Evolutionary conservation across 2,888 invertebrate species (phyloP), one percentile per base, ranked within the genome.

Genomic region (Trissolcus brochymenae): DNA sequence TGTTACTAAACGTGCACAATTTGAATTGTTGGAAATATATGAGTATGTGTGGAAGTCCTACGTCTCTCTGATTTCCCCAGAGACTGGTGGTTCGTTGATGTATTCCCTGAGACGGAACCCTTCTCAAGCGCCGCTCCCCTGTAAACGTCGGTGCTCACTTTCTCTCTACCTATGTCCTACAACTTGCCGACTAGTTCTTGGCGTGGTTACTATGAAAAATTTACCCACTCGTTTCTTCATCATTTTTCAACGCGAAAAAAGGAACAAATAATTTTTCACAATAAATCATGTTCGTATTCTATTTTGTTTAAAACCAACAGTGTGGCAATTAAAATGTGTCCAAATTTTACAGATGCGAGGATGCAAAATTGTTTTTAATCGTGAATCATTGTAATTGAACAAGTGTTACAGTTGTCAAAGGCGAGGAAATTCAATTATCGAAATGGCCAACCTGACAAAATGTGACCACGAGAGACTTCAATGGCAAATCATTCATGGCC

Each of bases 71-170:
- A 79, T 78, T 79, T 79, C 78, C 79, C 78, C 11, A 62, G 79
- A 78, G 79, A 73, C 46, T 43, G 61, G 61, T 64, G 68, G 78
- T 73, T 75, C 66, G 71, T 74, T 78, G 75, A 76, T 79, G 70
- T 79, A 79, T 72, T 79, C 75, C 68, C 77, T 70, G 78, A 78
- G 79, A 79, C 79, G 66, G 73, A 76, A 78, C 79, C 75, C 79
- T 78, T 73, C 72, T 65, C 70, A 70, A 17, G 67, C 67, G 62
- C 62, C 76, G 66, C 79, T 59, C 75, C 72, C 75, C 43, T 74
- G 59, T 25, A 59, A 73, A 54, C 72, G 55, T 49, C 72, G 68
- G 78, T 66, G 74, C 78, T 71, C 74, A 78, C 56, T 74, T 66
- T 56, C 14, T 61, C n/a, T 73, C 53, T 35, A 49, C 53, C 66